phyloP scores from a whole-genome alignment of 2,797 vertebrate species.

The Coluber constrictor region DNA sequence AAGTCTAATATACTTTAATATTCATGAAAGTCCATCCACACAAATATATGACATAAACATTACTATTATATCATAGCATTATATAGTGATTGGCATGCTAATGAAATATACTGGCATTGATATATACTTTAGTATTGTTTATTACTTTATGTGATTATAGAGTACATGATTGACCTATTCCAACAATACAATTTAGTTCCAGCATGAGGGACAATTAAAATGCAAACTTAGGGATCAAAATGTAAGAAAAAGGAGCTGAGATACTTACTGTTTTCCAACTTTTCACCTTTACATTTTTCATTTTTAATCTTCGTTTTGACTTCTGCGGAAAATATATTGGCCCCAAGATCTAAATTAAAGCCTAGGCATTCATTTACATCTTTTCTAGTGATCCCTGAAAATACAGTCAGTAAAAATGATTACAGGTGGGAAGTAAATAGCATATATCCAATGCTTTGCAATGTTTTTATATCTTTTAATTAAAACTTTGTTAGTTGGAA shows the following conservation, averaged over 20 bases:
- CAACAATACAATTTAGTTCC: not conserved
- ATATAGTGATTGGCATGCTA: not conserved
- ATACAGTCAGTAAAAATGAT: conserved; percentile 29
- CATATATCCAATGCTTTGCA: not conserved
- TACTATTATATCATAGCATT: not conserved
- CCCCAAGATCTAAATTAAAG: conserved; percentile 28
- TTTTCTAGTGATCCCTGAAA: conserved; percentile 58
- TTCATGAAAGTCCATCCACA: not conserved
- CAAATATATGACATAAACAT: not conserved
- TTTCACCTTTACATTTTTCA: conserved; percentile 33
- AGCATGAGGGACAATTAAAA: not conserved
- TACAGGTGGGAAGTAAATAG: not conserved
- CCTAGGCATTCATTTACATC: conserved; percentile 68
- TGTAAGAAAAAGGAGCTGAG: not conserved
- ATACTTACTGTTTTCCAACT: not conserved
- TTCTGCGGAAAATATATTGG: fast-evolving
- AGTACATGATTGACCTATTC: not conserved
- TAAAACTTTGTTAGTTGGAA: not conserved
- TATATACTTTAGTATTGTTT: not conserved
- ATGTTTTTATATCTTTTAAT: not conserved
- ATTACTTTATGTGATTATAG: not conserved
- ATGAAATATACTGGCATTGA: not conserved
- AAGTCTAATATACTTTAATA: not conserved
- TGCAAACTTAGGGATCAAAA: not conserved
- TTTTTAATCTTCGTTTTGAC: fast-evolving